Conservation (phyloP, 30 jellyfish, hydroid and myxozoan species). For the Aurelia sp. region DNA sequence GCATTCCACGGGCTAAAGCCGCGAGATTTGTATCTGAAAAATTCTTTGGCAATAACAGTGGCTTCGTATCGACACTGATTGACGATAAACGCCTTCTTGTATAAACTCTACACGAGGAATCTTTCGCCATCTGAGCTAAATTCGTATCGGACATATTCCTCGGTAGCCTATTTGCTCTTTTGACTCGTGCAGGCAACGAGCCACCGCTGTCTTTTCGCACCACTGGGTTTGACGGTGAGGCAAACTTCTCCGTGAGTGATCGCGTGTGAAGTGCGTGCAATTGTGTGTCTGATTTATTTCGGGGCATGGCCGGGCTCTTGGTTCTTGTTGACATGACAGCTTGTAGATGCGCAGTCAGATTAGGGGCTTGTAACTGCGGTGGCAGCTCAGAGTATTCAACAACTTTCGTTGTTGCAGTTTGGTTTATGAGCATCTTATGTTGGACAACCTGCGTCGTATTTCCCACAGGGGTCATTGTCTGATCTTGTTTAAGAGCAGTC, state of each 20-base stretch:
- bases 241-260: constrained; percentile 40
- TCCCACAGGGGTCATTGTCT: constrained; percentile 5
- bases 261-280: constrained; percentile 10
- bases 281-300: constrained; percentile 74
- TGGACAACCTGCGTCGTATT: constrained; percentile 19
- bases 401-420: constrained; percentile 38
- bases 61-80: constrained; percentile 53
- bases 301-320: constrained; percentile 61
- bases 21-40: constrained; percentile 66
- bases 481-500: not conserved
- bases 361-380: constrained; percentile 99
- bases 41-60: constrained; percentile 60
- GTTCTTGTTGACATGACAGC: constrained; percentile 80
- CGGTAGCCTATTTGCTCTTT: constrained; percentile 42
- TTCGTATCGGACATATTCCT: constrained; percentile 77
- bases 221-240: constrained; percentile 31
- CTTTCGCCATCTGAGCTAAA: constrained; percentile 63
- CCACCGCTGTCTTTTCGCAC: constrained; percentile 20
- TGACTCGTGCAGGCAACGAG: constrained; percentile 16
- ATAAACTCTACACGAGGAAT: constrained; percentile 28
- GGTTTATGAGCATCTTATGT: constrained; percentile 43
- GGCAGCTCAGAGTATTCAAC: constrained; percentile 82
- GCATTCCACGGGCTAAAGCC: constrained; percentile 44
- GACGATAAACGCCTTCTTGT: constrained; percentile 63
- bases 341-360: constrained; percentile 95